Conservation (phyloP, 2,797 vertebrate species). For the Brachymystax lenok region DNA sequence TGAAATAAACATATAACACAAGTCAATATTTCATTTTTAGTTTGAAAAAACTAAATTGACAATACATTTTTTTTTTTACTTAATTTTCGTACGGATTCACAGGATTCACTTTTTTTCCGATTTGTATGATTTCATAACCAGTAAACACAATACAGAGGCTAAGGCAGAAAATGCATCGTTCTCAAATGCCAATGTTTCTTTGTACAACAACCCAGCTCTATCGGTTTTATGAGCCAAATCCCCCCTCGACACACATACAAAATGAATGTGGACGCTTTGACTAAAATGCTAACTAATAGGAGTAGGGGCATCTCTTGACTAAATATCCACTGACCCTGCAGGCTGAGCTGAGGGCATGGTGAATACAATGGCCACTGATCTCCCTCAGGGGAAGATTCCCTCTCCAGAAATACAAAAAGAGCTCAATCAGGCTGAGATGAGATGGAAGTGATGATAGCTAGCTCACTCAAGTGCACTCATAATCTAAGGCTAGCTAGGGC, state of each 20-base stretch:
- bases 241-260: conserved; percentile 31
- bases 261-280: conserved; percentile 50
- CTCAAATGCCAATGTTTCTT: not conserved
- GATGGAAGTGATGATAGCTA: conserved; percentile 5
- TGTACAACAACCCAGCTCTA: conserved; percentile 8
- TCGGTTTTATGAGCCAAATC: conserved; percentile 26
- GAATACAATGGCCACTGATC: conserved; percentile 20
- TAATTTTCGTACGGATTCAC: too few species aligned
- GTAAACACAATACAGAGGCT: too few species aligned
- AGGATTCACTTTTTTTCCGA: too few species aligned
- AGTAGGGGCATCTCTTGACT: conserved; percentile 51
- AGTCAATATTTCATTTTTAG: too few species aligned
- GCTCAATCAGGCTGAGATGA: conserved; percentile 10
- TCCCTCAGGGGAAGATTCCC: not conserved
- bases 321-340: conserved; percentile 31
- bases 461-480: not conserved
- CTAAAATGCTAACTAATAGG: conserved; percentile 46
- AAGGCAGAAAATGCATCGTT: too few species aligned
- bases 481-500: not conserved
- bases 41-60: too few species aligned
- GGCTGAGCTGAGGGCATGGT: conserved; percentile 20
- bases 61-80: too few species aligned
- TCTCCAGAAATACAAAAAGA: conserved; percentile 2
- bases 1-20: too few species aligned
- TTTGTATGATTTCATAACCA: too few species aligned